Base-by-base conservation (phyloP, 2,888 invertebrate species). In the Calephelis perditalis region DNA sequence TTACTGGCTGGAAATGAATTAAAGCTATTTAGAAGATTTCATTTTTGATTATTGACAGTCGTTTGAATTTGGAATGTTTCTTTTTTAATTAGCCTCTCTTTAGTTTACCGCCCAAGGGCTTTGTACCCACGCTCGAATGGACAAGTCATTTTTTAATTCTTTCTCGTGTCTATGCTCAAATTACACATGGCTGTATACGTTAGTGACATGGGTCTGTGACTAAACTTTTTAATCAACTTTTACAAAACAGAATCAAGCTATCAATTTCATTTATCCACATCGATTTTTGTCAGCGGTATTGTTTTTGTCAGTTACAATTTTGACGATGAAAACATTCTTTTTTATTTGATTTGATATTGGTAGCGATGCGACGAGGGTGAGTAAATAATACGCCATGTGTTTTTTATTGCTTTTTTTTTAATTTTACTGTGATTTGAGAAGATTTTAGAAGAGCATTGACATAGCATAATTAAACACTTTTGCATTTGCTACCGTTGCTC, bases 61-160 rank as follows among this genome's bases (percentile, higher is more conserved):
- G 60, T 63, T 68, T 63, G 64, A 68, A 63, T 68, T 66, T 65
- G 63, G 55, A 64, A 68, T 62, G 60, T 65, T 63, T 60, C 61
- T 60, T 70, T 70, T 70, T 69, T 68, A 68, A 70, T 70, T 67
- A 63, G 64, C 64, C 73, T 70, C 75, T 72, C 78, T 79, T 77
- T 74, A 73, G 75, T 79, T 72, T 73, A 70, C 77, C 79, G 74
- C 75, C 10, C 74, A 71, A 69, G 72, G 72, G 78, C 78, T 80
- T 80, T 77, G 76, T 71, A 73, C 79, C 80, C 77, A 80, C 84
- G 84, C 84, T 76, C 75, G 81, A 82, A 76, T 76, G 82, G 73
- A 72, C 77, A 76, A 74, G 57, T 65, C 63, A 68, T 68, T 76
- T 81, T 83, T 82, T 79, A 78, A 80, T 79, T 77, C 77, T 71